Percentiles rank a stretch among this genome's conserved stretches.
Evolutionary conservation across 2,888 invertebrate genomes (phyloP).

Genomic region (Microctonus hyperodae): DNA sequence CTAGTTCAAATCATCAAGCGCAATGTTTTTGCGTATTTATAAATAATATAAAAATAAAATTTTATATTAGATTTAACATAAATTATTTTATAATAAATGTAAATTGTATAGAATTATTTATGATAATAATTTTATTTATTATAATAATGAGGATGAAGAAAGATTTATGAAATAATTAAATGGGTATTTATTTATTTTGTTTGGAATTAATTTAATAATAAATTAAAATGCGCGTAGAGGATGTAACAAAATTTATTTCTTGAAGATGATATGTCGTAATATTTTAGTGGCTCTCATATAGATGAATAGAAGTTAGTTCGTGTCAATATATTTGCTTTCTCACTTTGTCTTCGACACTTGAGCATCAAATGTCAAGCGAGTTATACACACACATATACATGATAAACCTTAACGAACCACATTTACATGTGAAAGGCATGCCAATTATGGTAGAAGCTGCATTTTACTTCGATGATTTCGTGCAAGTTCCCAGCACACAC

Average conservation of each 20-base stretch:
- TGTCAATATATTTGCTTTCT: background rate
- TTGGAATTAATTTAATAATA: too few relatives aligned
- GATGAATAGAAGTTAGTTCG: background rate
- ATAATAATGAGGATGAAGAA: too few relatives aligned
- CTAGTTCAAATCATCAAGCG: conserved; percentile 49
- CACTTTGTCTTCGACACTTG: background rate
- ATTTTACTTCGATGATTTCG: conserved; percentile 52
- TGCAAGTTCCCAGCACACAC: conserved; percentile 8
- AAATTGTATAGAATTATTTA: too few relatives aligned
- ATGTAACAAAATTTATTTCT: too few relatives aligned
- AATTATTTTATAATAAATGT: too few relatives aligned
- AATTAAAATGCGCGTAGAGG: too few relatives aligned
- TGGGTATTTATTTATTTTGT: too few relatives aligned
- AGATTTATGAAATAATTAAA: too few relatives aligned
- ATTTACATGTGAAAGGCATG: conserved; percentile 60
- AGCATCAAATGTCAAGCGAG: background rate
- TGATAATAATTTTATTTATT: too few relatives aligned
- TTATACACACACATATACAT: conserved; percentile 4
- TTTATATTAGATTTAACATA: too few relatives aligned
- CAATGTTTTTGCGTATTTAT: too few relatives aligned
- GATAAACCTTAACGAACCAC: conserved; percentile 57
- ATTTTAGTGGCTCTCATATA: background rate
- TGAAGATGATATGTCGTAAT: background rate
- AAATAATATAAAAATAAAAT: too few relatives aligned
- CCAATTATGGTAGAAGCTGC: conserved; percentile 51